These are phyloP conservation scores for Beroe ovata DNA, from an alignment of 37 sponge, comb jelly and placozoan genomes.

Conservation along the genomic window DNA sequence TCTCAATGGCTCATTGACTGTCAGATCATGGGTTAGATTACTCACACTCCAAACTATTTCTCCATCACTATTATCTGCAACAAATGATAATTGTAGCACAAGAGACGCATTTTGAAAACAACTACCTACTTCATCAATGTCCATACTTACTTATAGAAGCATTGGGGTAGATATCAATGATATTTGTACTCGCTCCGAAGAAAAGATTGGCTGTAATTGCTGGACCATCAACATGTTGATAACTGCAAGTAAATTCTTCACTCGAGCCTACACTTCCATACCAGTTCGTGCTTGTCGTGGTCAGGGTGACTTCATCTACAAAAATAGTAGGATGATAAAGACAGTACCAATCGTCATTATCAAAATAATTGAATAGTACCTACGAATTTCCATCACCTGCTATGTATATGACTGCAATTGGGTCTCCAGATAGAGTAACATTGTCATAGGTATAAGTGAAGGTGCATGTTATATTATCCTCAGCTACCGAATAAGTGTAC, in stretches of 20 bases:
- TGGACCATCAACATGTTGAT: not conserved
- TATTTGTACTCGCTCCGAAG: not conserved
- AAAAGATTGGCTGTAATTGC: not conserved
- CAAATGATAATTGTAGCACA: not conserved
- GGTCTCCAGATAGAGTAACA: not conserved
- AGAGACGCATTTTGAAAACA: too few species aligned
- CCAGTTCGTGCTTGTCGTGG: not conserved
- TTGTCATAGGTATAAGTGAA: not conserved
- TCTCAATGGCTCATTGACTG: not conserved
- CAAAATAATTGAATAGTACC: not conserved
- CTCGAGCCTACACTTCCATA: not conserved
- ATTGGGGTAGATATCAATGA: not conserved
- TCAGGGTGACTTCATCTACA: not conserved
- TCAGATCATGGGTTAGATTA: not conserved
- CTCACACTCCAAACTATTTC: not conserved
- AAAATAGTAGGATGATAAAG: not conserved
- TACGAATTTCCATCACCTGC: not conserved
- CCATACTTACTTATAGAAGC: not conserved
- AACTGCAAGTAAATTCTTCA: conserved; percentile 30
- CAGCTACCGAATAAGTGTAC: not conserved
- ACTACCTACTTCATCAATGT: too few species aligned
- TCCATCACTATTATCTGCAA: not conserved
- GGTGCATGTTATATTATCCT: conserved; percentile 1
- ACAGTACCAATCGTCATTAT: not conserved
- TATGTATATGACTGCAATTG: not conserved